Conservation (phyloP, 2,888 invertebrate genomes). For the Cosmorhoe ocellata region DNA sequence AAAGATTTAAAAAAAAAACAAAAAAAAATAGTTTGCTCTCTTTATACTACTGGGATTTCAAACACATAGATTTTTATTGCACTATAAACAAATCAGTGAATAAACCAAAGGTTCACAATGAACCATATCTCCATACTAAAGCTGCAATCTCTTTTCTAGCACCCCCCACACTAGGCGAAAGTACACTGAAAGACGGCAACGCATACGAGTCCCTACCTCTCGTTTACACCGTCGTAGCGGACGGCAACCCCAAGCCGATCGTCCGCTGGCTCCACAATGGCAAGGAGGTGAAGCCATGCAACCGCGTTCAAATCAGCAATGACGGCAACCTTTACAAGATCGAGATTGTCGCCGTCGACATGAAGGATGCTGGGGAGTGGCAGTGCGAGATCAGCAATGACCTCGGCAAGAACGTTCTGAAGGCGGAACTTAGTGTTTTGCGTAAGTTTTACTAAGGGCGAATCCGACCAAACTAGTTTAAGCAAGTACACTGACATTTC, state of each 20-base stretch:
- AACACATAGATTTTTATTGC: too few species aligned
- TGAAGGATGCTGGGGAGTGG: constrained; percentile 91
- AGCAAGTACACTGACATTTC: too few species aligned
- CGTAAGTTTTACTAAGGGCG: constrained; percentile 82
- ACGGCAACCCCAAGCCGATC: constrained; percentile 89
- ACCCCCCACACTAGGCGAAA: constrained; percentile 87
- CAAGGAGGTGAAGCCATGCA: constrained; percentile 85
- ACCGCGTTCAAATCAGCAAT: constrained; percentile 83
- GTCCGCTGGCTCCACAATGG: constrained; percentile 91
- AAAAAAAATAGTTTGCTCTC: too few species aligned
- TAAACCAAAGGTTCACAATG: background rate
- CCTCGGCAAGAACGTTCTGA: constrained; percentile 88
- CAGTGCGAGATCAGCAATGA: constrained; percentile 91
- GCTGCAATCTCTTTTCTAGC: constrained; percentile 68
- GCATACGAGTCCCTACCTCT: constrained; percentile 92
- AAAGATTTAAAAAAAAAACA: too few species aligned
- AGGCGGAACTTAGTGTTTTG: constrained; percentile 88
- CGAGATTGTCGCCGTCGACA: constrained; percentile 86
- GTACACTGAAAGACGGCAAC: constrained; percentile 88
- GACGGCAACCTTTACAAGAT: constrained; percentile 88
- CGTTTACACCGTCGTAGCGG: constrained; percentile 89
- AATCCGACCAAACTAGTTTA: too few species aligned
- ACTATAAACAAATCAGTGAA: background rate
- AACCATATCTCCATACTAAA: background rate
- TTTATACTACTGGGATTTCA: too few species aligned